Evolutionary conservation across 2,888 invertebrate genomes (phyloP).

Genomic region (Lordiphosa fenestrarum): DNA sequence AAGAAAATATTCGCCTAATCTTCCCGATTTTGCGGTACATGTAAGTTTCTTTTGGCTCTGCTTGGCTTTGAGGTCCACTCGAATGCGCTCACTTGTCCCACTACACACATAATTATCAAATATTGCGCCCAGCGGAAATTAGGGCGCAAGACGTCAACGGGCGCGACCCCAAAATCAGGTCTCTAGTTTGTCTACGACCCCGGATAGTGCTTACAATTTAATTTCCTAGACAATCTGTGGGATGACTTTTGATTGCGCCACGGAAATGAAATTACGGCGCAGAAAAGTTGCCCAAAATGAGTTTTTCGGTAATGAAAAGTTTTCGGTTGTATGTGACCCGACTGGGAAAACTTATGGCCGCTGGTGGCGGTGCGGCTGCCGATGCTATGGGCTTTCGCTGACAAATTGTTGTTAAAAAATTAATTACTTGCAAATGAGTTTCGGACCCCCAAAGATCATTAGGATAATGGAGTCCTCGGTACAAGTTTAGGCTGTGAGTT

Average conservation of each 20-base stretch:
- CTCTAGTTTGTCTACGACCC: constrained; percentile 25
- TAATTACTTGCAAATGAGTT: constrained; percentile 65
- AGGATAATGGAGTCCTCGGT: too few species aligned
- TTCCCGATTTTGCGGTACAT: too few species aligned
- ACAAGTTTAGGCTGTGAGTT: too few species aligned
- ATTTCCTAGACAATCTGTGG: constrained; percentile 55
- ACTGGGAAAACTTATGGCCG: constrained; percentile 22
- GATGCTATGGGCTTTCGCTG: constrained; percentile 1
- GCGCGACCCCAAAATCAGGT: constrained; percentile 2
- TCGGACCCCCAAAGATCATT: not conserved
- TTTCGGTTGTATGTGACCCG: constrained; percentile 52
- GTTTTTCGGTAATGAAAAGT: constrained; percentile 47
- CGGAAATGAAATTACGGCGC: constrained; percentile 56
- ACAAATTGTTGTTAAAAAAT: constrained; percentile 50
- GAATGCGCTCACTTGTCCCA: not conserved
- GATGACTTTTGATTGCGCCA: constrained; percentile 37
- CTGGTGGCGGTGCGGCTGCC: not conserved
- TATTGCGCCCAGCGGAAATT: constrained; percentile 15
- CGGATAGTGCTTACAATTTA: constrained; percentile 66
- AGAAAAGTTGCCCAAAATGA: constrained; percentile 1
- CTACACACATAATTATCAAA: constrained; percentile 15
- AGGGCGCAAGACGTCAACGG: constrained; percentile 37
- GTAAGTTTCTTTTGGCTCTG: too few species aligned
- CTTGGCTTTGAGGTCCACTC: not conserved
- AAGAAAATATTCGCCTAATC: too few species aligned